Conservation (phyloP, 2,797 vertebrate genomes). For the Bradypus variegatus region DNA sequence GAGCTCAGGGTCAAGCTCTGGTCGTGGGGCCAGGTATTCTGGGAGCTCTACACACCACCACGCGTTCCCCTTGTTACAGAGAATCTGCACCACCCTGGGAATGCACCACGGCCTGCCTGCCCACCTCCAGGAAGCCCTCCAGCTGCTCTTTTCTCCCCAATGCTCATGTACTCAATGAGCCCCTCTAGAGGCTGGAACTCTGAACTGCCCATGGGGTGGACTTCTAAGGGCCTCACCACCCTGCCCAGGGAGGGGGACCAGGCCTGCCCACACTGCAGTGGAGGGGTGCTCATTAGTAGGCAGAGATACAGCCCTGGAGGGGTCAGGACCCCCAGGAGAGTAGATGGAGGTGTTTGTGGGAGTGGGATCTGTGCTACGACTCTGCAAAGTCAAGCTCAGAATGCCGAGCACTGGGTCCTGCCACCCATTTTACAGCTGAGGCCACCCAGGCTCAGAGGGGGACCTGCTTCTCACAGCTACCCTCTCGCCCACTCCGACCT, state of each 20-base stretch:
- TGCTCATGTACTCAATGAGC: neutral
- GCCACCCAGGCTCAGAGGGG: neutral
- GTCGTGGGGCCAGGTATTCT: rapidly evolving
- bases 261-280: neutral
- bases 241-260: neutral
- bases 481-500: neutral
- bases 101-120: neutral
- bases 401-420: neutral
- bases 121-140: neutral
- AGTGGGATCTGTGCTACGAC: neutral
- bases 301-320: neutral
- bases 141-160: neutral
- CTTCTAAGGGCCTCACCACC: neutral
- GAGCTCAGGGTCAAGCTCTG: neutral
- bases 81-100: neutral
- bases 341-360: neutral
- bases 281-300: neutral
- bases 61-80: neutral
- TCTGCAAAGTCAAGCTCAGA: neutral
- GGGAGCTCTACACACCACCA: neutral
- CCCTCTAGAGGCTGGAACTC: neutral
- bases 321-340: neutral
- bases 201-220: neutral
- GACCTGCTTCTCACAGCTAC: neutral
- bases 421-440: neutral